These are phyloP conservation scores for Hyppa rectilinea DNA, from an alignment of 2,888 invertebrate species.

Conservation along the genomic window DNA sequence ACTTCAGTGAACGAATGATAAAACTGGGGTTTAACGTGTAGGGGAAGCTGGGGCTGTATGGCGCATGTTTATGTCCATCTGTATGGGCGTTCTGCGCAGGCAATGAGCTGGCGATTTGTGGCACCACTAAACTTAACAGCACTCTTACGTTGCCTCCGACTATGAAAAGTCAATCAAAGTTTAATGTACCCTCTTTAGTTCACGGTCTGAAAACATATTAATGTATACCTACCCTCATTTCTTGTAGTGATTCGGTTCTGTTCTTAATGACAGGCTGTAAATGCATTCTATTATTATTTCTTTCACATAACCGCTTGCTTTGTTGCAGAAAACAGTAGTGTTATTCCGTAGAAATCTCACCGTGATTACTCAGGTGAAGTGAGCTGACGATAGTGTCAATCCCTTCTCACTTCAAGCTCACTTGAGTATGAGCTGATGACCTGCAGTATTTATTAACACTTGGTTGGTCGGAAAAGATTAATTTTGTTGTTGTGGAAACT, in stretches of 20 bases:
- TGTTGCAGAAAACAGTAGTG: not conserved
- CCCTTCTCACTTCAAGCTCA: too few species aligned
- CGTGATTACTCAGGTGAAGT: too few species aligned
- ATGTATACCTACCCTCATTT: constrained; percentile 56
- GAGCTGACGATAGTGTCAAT: too few species aligned
- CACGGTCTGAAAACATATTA: constrained; percentile 72
- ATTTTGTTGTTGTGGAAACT: not conserved
- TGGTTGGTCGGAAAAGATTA: not conserved
- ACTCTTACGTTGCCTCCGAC: constrained; percentile 77
- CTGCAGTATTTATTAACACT: not conserved
- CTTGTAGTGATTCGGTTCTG: constrained; percentile 32
- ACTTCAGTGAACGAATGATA: constrained; percentile 71
- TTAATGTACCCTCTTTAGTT: constrained; percentile 79
- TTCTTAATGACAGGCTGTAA: constrained; percentile 3
- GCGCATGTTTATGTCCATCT: constrained; percentile 73
- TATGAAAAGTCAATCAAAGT: constrained; percentile 87
- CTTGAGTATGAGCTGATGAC: too few species aligned
- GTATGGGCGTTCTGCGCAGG: constrained; percentile 72
- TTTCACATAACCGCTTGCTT: not conserved
- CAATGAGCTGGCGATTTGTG: constrained; percentile 81
- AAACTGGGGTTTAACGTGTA: constrained; percentile 75
- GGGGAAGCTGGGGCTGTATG: constrained; percentile 67
- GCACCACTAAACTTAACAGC: constrained; percentile 83
- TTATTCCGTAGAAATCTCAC: too few species aligned
- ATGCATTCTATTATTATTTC: constrained; percentile 8